These are phyloP conservation scores for Nymphalis c-album DNA, from an alignment of 2,888 invertebrate species.

Conservation along the genomic window DNA sequence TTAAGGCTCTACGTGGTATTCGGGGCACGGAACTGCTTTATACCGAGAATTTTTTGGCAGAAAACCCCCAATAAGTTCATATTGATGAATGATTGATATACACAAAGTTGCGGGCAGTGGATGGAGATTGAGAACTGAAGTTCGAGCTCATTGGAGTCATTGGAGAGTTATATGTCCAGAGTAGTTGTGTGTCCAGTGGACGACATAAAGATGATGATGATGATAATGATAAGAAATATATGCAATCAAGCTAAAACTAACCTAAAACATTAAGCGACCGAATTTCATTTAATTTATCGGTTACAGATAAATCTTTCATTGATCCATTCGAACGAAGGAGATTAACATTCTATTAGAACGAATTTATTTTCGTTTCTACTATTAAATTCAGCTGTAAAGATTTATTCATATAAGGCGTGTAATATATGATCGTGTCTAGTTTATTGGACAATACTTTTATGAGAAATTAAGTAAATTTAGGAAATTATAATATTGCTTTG, in stretches of 20 bases:
- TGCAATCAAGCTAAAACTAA: neutral
- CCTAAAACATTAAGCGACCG: conserved; percentile 18
- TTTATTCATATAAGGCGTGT: conserved; percentile 7
- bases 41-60: too few relatives aligned
- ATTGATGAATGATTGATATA: too few relatives aligned
- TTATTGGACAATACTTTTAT: neutral
- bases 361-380: conserved; percentile 42
- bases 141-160: too few relatives aligned
- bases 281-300: conserved; percentile 36
- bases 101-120: too few relatives aligned
- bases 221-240: too few relatives aligned
- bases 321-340: conserved; percentile 40
- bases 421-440: conserved; percentile 8
- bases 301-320: conserved; percentile 39
- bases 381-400: conserved; percentile 38
- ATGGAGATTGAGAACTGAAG: too few relatives aligned
- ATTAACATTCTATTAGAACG: conserved; percentile 47
- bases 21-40: too few relatives aligned
- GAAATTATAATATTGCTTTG: neutral
- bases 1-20: too few relatives aligned
- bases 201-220: too few relatives aligned
- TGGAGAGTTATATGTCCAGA: too few relatives aligned
- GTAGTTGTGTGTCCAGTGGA: too few relatives aligned
- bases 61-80: too few relatives aligned
- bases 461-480: neutral